These are phyloP conservation scores for Diplolepis rosae DNA, from an alignment of 2,888 invertebrate genomes.

Conservation along the genomic window DNA sequence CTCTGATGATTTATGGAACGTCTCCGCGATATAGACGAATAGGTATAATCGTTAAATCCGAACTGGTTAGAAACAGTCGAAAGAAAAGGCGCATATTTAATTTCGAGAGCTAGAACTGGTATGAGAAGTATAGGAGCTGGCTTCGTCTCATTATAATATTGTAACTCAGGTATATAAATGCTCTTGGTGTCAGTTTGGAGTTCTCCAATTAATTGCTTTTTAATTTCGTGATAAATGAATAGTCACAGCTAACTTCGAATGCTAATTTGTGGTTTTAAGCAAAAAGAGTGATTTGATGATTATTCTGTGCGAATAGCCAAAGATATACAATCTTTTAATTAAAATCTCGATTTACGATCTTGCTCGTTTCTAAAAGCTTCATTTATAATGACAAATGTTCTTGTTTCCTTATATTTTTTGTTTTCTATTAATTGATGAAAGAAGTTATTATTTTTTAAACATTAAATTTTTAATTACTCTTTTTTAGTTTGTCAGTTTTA, in stretches of 20 bases:
- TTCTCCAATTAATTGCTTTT: slow-evolving; percentile 23
- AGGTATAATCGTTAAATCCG: slow-evolving; percentile 19
- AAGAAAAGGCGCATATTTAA: slow-evolving; percentile 21
- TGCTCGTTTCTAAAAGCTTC: background rate
- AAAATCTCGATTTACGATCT: background rate
- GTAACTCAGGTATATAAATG: slow-evolving; percentile 17
- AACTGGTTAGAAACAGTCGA: slow-evolving; percentile 24
- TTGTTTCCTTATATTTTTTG: too few relatives aligned
- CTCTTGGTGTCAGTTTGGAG: slow-evolving; percentile 1
- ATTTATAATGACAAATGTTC: too few relatives aligned
- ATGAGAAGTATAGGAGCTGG: slow-evolving; percentile 7
- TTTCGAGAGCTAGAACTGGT: slow-evolving; percentile 11
- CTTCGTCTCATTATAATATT: background rate
- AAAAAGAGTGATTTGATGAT: background rate
- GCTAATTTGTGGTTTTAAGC: slow-evolving; percentile 16
- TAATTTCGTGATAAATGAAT: slow-evolving; percentile 26
- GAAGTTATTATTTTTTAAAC: too few relatives aligned
- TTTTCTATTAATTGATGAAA: too few relatives aligned
- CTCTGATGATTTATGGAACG: slow-evolving; percentile 21
- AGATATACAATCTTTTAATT: background rate
- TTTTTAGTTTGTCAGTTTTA: too few relatives aligned
- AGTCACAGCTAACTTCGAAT: slow-evolving; percentile 5
- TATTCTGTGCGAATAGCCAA: background rate
- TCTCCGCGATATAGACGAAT: slow-evolving; percentile 16
- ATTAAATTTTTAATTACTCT: too few relatives aligned